phyloP scores from a whole-genome alignment of 2,113 vertebrate genomes.

The Festucalex cinctus region DNA sequence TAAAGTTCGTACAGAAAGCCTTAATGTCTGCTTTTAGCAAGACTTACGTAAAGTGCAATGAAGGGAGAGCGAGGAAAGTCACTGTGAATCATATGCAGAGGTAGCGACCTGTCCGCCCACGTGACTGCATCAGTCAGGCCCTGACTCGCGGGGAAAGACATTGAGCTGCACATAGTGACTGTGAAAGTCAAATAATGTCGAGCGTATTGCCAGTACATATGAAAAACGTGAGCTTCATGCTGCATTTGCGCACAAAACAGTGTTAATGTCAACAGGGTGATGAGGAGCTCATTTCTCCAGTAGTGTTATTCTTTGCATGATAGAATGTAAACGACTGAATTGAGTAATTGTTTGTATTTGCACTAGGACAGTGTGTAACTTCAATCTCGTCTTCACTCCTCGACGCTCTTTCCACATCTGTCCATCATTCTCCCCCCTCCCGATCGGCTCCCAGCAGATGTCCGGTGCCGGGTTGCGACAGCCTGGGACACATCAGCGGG shows the following conservation, averaged over 20 bases:
- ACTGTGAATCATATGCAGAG: constrained; percentile 46
- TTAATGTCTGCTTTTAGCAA: constrained; percentile 67
- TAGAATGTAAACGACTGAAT: constrained; percentile 17
- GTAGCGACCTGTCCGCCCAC: constrained; percentile 45
- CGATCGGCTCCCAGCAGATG: constrained; percentile 74
- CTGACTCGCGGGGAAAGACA: constrained; percentile 47
- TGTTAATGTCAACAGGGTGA: constrained; percentile 31
- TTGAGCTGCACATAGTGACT: constrained; percentile 56
- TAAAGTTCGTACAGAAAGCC: constrained; percentile 91
- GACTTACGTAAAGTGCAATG: constrained; percentile 60
- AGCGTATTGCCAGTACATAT: constrained; percentile 47
- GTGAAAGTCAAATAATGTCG: constrained; percentile 53
- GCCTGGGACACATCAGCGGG: constrained; percentile 95
- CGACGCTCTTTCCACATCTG: constrained; percentile 5
- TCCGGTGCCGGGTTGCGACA: constrained; percentile 93
- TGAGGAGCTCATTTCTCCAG: constrained; percentile 18
- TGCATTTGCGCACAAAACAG: constrained; percentile 46
- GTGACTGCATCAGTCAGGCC: constrained; percentile 30
- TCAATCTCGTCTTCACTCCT: constrained; percentile 22
- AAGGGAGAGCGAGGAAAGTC: constrained; percentile 41
- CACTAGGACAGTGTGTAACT: constrained; percentile 24
- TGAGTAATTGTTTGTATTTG: constrained; percentile 26
- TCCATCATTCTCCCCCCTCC: neutral
- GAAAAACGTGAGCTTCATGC: constrained; percentile 46
- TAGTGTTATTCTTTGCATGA: constrained; percentile 17